Base-by-base conservation (phyloP, 1,140 invertebrate species). In the Drosophila watanabei region DNA sequence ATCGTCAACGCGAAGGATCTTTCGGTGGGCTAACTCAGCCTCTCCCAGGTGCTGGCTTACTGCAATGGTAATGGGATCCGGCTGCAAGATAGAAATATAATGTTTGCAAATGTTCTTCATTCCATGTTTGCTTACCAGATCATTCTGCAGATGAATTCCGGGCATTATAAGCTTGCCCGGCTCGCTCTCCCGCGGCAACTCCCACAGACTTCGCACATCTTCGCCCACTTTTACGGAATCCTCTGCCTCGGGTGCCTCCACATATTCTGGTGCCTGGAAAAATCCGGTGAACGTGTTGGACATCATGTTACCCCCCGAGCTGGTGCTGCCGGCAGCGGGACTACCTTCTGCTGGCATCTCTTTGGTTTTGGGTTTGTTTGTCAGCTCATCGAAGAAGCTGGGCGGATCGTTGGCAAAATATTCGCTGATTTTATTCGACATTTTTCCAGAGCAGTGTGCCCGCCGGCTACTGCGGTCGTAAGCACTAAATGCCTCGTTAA, bases 11-110 rank as follows among this genome's bases (percentile, higher is more conserved):
- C 96, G 96, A 8, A 98, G 94, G 41, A 97, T 95, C 71, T 96
- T 96, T 49, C 98, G 94, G 61, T 97, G 96, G 5, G 95, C 94
- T 16, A 97, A 96, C 86, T 97, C 97, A 35, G 96, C 95, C 83
- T 98, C 97, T 0, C 97, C 97, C 33, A 98, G 94, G 85, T 97
- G 97, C 59, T 97, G 95, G 7, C 95, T 94, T 0, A 98, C 96
- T 16, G 97, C 95, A 64, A 97, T 96, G 77, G 95, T 95, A 8
- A 98, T 96, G 41, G 96, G 96, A 93, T 98, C 98, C 2, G 95
- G 94, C 96, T 97, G 28, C 24, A 24, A 24, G 72, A 48, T 11
- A 2, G n/a, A n/a, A 43, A 79, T 9, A 18, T 13, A 46, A 56
- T 52, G 24, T 37, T 49, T 3, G 30, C 45, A 28, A 16, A 1